Evolutionary conservation across 2,113 vertebrate species (phyloP).

Genomic region (Cheirogaleus medius): DNA sequence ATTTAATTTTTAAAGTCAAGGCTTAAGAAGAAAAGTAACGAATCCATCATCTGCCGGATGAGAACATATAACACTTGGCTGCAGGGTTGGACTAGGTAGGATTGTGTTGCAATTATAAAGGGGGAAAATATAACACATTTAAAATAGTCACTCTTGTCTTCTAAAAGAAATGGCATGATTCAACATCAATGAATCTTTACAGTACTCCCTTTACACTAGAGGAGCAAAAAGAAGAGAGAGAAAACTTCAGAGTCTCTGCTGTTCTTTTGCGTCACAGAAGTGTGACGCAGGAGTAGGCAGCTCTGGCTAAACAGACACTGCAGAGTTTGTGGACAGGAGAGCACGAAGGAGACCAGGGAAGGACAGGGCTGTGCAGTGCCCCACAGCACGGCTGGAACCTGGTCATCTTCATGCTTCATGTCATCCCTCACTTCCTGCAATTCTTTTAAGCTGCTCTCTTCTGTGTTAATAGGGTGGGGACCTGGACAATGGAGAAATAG

Average conservation of each 20-base stretch:
- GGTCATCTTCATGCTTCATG: neutral
- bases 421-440: neutral
- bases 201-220: neutral
- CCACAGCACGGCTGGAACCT: neutral
- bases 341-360: neutral
- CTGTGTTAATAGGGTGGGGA: too few species aligned
- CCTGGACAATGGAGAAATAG: neutral
- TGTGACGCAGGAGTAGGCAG: neutral
- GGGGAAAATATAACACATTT: neutral
- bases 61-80: neutral
- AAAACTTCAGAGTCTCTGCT: neutral
- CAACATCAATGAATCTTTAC: neutral
- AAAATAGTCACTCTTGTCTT: neutral
- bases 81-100: neutral
- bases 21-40: neutral
- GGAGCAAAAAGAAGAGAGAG: neutral
- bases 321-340: neutral
- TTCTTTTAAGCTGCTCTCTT: neutral
- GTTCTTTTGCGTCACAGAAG: neutral
- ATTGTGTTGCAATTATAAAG: neutral
- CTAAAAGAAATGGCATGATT: neutral
- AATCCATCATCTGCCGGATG: neutral
- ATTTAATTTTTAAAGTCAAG: neutral
- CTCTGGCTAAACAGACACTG: neutral
- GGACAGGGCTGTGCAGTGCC: neutral